Evolutionary conservation across 2,113 vertebrate species (phyloP).

Genomic region (Xerus inauris): DNA sequence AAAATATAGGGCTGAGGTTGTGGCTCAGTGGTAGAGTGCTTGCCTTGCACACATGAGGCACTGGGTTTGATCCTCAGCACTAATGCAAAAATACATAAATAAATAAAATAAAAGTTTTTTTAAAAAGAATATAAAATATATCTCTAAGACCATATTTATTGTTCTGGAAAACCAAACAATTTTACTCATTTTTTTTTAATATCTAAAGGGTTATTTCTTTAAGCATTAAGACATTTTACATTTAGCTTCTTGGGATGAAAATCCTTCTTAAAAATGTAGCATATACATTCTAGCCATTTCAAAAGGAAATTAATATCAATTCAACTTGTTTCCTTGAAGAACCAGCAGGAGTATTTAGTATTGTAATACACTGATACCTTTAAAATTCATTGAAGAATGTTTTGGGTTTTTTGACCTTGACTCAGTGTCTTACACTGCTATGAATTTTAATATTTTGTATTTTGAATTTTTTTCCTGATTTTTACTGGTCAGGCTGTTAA

Average conservation of each 20-base stretch:
- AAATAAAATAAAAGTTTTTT: too few species aligned
- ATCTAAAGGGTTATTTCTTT: neutral
- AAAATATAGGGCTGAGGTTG: too few species aligned
- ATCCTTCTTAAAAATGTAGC: neutral
- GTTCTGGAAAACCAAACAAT: neutral
- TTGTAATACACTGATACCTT: neutral
- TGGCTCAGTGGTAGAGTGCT: too few species aligned
- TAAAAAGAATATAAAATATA: slow-evolving; percentile 47
- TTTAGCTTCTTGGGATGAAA: slow-evolving; percentile 52
- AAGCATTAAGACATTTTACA: slow-evolving; percentile 40
- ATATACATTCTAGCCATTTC: slow-evolving; percentile 31
- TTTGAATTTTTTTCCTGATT: neutral
- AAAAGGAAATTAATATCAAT: slow-evolving; percentile 25
- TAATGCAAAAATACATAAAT: too few species aligned
- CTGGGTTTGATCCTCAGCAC: too few species aligned
- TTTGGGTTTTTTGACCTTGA: neutral
- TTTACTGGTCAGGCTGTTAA: neutral
- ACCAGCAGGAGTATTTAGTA: neutral
- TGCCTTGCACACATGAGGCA: too few species aligned
- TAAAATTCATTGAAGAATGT: neutral
- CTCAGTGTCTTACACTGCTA: neutral
- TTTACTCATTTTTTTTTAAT: slow-evolving; percentile 53
- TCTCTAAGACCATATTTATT: slow-evolving; percentile 46
- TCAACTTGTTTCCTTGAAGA: slow-evolving; percentile 20
- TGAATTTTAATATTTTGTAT: slow-evolving; percentile 23